phyloP scores from a whole-genome alignment of 2,888 invertebrate genomes.

The Sericinus montela region DNA sequence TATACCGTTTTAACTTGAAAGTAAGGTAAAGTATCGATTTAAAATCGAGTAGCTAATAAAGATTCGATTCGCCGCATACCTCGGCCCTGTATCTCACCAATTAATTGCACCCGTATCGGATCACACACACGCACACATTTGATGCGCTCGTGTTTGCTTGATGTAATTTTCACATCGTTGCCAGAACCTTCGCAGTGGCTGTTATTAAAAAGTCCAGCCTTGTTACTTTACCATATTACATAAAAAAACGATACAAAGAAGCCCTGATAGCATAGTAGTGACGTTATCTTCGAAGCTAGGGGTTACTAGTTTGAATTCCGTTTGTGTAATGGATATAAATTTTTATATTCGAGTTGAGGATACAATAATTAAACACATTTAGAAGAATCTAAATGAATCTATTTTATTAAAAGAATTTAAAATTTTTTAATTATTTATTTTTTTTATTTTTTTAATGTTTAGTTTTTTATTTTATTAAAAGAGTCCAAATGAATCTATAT shows the following conservation, averaged over 20 bases:
- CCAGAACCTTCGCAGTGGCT: slow-evolving; percentile 44
- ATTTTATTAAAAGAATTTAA: too few species aligned
- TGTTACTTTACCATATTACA: slow-evolving; percentile 44
- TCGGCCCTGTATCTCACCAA: slow-evolving; percentile 27
- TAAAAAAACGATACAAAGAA: not conserved
- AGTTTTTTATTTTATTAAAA: too few species aligned
- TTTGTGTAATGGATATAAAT: too few species aligned
- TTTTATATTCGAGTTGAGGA: too few species aligned
- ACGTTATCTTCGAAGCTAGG: too few species aligned
- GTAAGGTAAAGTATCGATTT: slow-evolving; percentile 12
- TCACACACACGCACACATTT: slow-evolving; percentile 42
- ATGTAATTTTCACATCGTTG: slow-evolving; percentile 73
- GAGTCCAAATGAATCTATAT: too few species aligned
- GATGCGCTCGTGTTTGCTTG: slow-evolving; percentile 43
- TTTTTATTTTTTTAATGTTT: too few species aligned
- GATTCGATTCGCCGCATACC: slow-evolving; percentile 11
- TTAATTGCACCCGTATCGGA: slow-evolving; percentile 47
- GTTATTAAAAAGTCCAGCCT: slow-evolving; percentile 54
- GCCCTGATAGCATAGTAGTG: too few species aligned
- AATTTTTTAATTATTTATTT: too few species aligned
- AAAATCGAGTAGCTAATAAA: slow-evolving; percentile 11
- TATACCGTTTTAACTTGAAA: not conserved
- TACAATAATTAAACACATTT: too few species aligned
- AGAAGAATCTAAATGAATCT: too few species aligned
- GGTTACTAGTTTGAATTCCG: too few species aligned